phyloP scores from a whole-genome alignment of 1,140 invertebrate species.

The Cheumatopsyche charites region DNA sequence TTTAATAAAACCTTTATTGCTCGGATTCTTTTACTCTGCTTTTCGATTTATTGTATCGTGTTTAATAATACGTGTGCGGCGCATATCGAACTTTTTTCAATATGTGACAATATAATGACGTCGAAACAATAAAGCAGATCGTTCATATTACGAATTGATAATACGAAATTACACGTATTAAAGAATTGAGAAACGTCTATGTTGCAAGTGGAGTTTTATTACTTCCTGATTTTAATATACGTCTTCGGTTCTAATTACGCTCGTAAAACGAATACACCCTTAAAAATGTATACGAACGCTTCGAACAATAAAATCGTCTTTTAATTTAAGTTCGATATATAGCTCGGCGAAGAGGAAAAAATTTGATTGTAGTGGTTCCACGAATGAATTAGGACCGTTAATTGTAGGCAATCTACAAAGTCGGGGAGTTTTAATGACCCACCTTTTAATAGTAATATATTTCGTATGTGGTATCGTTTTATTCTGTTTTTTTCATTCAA shows the following conservation, averaged over 20 bases:
- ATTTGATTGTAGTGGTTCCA: not conserved
- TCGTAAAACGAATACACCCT: constrained; percentile 8
- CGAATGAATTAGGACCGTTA: not conserved
- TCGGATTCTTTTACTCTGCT: constrained; percentile 24
- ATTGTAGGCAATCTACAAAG: not conserved
- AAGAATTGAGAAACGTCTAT: no score
- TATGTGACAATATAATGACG: no score
- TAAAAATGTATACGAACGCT: constrained; percentile 8
- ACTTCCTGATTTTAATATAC: constrained; percentile 31
- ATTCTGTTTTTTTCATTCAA: no score
- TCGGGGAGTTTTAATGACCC: not conserved
- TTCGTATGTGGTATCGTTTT: no score
- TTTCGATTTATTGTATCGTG: constrained; percentile 7
- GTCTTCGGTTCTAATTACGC: constrained; percentile 17
- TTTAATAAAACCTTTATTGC: constrained; percentile 33
- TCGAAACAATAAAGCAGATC: no score
- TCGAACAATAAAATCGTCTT: constrained; percentile 10
- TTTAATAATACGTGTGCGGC: not conserved
- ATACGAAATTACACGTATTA: no score
- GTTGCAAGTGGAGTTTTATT: constrained; percentile 12
- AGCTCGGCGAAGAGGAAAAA: not conserved
- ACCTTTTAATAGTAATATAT: not conserved
- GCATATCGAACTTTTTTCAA: no score
- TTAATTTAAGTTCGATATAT: constrained; percentile 24
- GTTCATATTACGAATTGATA: no score